Base-by-base conservation (phyloP, 2,113 vertebrate genomes). In the Solenodon paradoxus region DNA sequence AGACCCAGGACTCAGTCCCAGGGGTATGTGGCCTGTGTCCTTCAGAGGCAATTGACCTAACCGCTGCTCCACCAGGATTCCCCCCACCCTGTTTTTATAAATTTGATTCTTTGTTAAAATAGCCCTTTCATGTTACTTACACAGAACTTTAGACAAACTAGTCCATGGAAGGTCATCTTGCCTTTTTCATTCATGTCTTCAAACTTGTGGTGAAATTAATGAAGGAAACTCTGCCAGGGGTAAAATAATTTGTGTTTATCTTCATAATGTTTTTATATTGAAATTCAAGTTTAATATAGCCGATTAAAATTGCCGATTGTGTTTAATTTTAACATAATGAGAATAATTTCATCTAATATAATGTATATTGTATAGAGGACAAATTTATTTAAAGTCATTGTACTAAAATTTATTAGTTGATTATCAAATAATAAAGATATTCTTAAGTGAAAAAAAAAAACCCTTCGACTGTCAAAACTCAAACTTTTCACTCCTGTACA, bases 271-370 rank as follows among this genome's bases (percentile, higher is more conserved):
- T 66, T 74, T 75, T 89, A 69, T 93, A 4, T 74, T 92, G 88
- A 88, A 74, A 77, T 95, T 47, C 77, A 51, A 93, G 49, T 88
- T 49, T 91, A 86, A 40, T 42, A 72, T 28, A 57, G 71, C 49
- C n/a, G n/a, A n/a, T 91, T 72, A 22, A 85, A 92, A 59, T 86
- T 88, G 40, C 24, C 63, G 86, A 87, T 88, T 32, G 51, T 59
- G 61, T 72, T 90, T 97, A 64, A 84, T 88, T 87, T 79, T 28
- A 72, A 71, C 32, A 81, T 85, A 88, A 78, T 82, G 55, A 95
- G 94, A 95, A 57, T 85, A 66, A 77, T 88, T 90, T 90, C 26
- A 94, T 40, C 45, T 83, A 92, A 66, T 72, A 49, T 91, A 45
- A 84, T 84, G 3, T 84, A 47, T 69, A 80, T 35, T 64, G 87